A percentile compares a stretch with the other conserved stretches of the same genome.
These are phyloP conservation scores for Catharus ustulatus DNA, from an alignment of 2,797 vertebrate genomes.

Conservation along the genomic window DNA sequence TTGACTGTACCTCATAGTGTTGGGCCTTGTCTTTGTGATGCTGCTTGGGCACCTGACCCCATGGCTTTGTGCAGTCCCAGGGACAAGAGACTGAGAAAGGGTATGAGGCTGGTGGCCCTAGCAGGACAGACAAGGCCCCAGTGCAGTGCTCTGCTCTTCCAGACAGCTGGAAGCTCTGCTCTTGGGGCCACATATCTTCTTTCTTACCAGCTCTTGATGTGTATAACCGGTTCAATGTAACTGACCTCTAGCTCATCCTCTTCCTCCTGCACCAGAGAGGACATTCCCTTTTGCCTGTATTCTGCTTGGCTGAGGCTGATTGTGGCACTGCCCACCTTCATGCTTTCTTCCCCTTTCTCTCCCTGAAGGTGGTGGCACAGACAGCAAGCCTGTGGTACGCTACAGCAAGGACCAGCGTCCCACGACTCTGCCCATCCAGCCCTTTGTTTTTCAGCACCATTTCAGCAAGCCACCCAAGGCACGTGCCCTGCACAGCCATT, in stretches of 20 bases:
- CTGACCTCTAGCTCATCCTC: neutral
- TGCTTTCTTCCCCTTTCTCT: neutral
- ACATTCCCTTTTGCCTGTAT: neutral
- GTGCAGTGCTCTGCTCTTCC: neutral
- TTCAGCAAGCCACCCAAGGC: slow-evolving; percentile 85
- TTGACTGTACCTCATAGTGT: too few species aligned
- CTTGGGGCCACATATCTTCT: neutral
- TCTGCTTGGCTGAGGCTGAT: neutral
- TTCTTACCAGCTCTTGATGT: neutral
- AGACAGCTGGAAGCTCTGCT: neutral
- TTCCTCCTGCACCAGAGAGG: neutral
- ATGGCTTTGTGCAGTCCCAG: neutral
- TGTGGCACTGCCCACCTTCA: neutral
- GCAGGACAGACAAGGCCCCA: neutral
- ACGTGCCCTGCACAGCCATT: slow-evolving; percentile 86
- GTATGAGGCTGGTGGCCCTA: neutral
- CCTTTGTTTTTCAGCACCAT: slow-evolving; percentile 96
- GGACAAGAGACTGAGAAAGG: neutral
- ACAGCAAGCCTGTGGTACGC: slow-evolving; percentile 85
- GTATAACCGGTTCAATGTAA: neutral
- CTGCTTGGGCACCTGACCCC: neutral
- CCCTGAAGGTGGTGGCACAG: slow-evolving; percentile 76
- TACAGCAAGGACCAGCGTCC: slow-evolving; percentile 97
- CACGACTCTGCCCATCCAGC: slow-evolving; percentile 95
- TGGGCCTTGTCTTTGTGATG: neutral